A percentile compares a stretch with the other conserved stretches of the same genome.
Conservation (phyloP, 2,113 vertebrate species). For the Neopipo cinnamomea region DNA sequence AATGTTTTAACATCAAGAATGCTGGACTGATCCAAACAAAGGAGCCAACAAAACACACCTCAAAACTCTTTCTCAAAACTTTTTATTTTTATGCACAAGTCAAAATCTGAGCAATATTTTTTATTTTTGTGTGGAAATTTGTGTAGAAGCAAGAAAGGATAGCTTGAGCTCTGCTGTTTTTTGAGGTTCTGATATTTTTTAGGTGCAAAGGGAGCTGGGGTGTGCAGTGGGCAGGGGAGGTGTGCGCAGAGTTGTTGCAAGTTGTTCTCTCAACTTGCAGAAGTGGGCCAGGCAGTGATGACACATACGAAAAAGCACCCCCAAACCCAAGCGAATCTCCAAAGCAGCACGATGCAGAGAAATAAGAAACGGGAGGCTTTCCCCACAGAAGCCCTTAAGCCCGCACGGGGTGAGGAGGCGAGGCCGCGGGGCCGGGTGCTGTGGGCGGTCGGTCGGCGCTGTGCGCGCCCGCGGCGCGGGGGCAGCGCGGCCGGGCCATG, state of each 20-base stretch:
- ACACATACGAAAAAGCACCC: rapidly evolving
- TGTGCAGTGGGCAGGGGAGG: rapidly evolving
- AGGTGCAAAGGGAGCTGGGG: neutral
- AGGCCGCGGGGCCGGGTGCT: neutral
- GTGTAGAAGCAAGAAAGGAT: rapidly evolving
- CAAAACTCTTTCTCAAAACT: neutral
- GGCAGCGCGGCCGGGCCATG: neutral
- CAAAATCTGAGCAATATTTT: neutral
- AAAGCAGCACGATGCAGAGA: rapidly evolving
- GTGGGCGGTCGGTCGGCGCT: neutral
- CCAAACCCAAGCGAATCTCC: no score
- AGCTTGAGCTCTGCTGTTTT: neutral
- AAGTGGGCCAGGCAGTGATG: rapidly evolving
- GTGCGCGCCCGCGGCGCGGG: neutral
- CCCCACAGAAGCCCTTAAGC: rapidly evolving
- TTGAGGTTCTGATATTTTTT: neutral
- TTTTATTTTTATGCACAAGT: neutral
- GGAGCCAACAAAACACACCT: neutral
- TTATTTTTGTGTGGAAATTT: neutral
- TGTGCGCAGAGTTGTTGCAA: no score
- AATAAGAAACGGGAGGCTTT: rapidly evolving
- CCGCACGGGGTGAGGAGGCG: rapidly evolving
- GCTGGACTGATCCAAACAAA: neutral
- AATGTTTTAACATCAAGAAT: neutral
- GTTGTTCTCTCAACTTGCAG: no score